Percentiles rank a stretch among this genome's conserved stretches.
Evolutionary conservation across 2,113 vertebrate genomes (phyloP).

Genomic region (Hyaena hyaena): DNA sequence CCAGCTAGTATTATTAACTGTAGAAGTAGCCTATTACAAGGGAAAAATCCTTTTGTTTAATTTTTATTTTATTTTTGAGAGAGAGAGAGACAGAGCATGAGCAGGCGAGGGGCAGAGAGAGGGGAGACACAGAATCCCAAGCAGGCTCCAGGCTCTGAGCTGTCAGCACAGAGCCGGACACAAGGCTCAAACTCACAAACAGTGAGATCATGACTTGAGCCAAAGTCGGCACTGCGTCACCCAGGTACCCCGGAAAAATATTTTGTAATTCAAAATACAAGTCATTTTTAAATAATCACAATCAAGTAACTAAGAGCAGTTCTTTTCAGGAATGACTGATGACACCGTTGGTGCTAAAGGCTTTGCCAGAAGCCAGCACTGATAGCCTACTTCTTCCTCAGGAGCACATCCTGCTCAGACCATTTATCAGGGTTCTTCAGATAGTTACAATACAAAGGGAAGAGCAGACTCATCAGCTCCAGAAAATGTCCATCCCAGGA

Average conservation of each 20-base stretch:
- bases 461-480: neutral
- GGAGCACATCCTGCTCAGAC: neutral
- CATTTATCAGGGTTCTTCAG: neutral
- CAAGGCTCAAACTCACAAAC: no score
- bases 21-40: neutral
- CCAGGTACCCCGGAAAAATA: neutral
- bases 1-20: neutral
- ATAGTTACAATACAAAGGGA: neutral
- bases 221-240: no score
- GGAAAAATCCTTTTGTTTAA: no score
- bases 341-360: neutral
- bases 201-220: no score
- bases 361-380: neutral
- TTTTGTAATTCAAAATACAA: accelerated
- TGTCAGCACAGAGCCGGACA: no score
- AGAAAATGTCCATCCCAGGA: neutral
- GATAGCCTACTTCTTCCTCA: neutral
- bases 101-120: no score
- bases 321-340: neutral
- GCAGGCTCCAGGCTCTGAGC: no score
- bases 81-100: no score
- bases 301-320: neutral
- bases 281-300: neutral
- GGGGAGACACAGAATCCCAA: no score
- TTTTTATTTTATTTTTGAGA: no score